Evolutionary conservation across 2,888 invertebrate genomes (phyloP).

Genomic region (Tachina grossa): DNA sequence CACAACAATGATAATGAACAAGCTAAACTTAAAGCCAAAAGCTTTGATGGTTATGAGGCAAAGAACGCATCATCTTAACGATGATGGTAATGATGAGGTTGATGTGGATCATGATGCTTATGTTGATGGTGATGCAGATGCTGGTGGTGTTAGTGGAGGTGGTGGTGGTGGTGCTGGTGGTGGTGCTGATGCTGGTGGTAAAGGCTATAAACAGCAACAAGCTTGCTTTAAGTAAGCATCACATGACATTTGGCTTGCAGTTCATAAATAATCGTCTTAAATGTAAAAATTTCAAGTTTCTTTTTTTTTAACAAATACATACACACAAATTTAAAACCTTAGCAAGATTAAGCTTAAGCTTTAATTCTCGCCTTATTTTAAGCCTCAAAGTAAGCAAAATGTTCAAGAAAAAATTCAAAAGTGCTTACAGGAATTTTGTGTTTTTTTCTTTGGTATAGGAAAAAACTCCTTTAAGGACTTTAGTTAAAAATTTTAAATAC

Average conservation of each 20-base stretch:
- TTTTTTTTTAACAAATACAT: constrained; percentile 16
- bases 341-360: constrained; percentile 70
- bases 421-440: constrained; percentile 62
- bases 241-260: constrained; percentile 73
- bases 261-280: constrained; percentile 75
- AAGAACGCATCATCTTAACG: constrained; percentile 32
- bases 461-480: constrained; percentile 54
- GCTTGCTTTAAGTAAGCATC: constrained; percentile 71
- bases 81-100: background rate
- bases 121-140: background rate
- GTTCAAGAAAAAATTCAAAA: constrained; percentile 14
- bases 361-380: constrained; percentile 58
- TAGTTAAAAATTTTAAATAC: constrained; percentile 57
- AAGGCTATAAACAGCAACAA: constrained; percentile 70
- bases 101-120: background rate
- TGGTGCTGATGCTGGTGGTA: background rate
- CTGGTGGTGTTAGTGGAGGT: background rate
- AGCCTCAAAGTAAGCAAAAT: background rate
- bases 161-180: background rate
- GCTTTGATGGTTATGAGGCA: constrained; percentile 43
- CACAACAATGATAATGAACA: constrained; percentile 42
- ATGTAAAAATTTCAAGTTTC: constrained; percentile 67
- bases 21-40: constrained; percentile 24
- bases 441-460: background rate
- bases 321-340: constrained; percentile 10